phyloP scores from a whole-genome alignment of 1,140 invertebrate species.

The Scaptomyza montana region DNA sequence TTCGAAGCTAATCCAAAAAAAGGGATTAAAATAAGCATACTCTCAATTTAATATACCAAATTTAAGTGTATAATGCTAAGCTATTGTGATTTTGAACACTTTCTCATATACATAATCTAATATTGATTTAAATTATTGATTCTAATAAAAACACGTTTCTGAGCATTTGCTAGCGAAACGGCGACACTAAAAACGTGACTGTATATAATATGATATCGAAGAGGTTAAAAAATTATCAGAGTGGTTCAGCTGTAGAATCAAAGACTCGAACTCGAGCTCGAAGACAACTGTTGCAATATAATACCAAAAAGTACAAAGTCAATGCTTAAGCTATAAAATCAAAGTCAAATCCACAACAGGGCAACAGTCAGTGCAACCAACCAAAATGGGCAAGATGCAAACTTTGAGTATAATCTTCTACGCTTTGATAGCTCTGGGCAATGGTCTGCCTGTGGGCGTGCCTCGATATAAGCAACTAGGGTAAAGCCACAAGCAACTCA shows the following conservation, averaged over 20 bases:
- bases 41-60: no score
- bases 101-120: no score
- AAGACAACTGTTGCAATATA: constrained; percentile 36
- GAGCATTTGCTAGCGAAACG: neutral
- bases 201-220: neutral
- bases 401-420: constrained; percentile 28
- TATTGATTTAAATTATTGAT: neutral
- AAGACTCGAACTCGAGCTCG: constrained; percentile 57
- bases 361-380: constrained; percentile 45
- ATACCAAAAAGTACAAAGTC: constrained; percentile 16
- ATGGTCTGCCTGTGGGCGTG: constrained; percentile 33
- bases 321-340: constrained; percentile 57
- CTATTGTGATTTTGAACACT: no score
- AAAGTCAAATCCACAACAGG: constrained; percentile 23
- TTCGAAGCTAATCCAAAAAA: no score
- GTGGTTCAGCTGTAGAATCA: constrained; percentile 52
- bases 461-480: constrained; percentile 55
- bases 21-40: no score
- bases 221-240: constrained; percentile 37
- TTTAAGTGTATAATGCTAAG: no score
- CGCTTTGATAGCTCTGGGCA: constrained; percentile 27
- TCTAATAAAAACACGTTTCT: constrained; percentile 1
- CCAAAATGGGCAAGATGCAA: constrained; percentile 47
- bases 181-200: constrained; percentile 21
- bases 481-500: constrained; percentile 9